Percentiles rank a stretch among this genome's conserved stretches.
These are phyloP conservation scores for Melitaea cinxia DNA, from an alignment of 1,140 invertebrate species.

Conservation along the genomic window DNA sequence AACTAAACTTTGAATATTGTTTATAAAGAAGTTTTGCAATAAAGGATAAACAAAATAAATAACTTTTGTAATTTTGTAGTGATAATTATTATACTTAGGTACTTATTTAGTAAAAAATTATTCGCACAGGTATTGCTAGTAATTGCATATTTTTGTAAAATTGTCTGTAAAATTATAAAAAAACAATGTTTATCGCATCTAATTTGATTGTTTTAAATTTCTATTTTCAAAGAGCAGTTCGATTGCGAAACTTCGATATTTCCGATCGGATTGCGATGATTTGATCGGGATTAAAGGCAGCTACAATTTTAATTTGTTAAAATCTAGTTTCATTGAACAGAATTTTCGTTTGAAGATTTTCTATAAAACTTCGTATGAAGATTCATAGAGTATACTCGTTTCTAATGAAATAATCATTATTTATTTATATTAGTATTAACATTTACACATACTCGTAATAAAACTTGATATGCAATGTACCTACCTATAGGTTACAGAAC, in stretches of 20 bases:
- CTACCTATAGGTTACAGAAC: too few relatives aligned
- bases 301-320: constrained; percentile 33
- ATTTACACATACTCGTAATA: too few relatives aligned
- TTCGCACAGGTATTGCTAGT: neutral
- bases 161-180: neutral
- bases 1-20: too few relatives aligned
- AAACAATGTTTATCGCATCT: neutral
- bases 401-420: too few relatives aligned
- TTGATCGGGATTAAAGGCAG: constrained; percentile 31
- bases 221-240: constrained; percentile 7
- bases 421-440: too few relatives aligned
- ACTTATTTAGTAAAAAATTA: neutral
- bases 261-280: constrained; percentile 33
- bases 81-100: neutral
- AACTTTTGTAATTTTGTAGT: too few relatives aligned
- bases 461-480: too few relatives aligned
- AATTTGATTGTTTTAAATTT: constrained; percentile 11
- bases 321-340: constrained; percentile 23
- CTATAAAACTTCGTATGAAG: neutral
- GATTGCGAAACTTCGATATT: constrained; percentile 22
- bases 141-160: neutral
- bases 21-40: too few relatives aligned
- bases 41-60: too few relatives aligned
- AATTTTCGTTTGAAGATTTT: constrained; percentile 20
- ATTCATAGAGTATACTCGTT: neutral